phyloP scores from a whole-genome alignment of 2,797 vertebrate species.

The Margarornis squamiger region DNA sequence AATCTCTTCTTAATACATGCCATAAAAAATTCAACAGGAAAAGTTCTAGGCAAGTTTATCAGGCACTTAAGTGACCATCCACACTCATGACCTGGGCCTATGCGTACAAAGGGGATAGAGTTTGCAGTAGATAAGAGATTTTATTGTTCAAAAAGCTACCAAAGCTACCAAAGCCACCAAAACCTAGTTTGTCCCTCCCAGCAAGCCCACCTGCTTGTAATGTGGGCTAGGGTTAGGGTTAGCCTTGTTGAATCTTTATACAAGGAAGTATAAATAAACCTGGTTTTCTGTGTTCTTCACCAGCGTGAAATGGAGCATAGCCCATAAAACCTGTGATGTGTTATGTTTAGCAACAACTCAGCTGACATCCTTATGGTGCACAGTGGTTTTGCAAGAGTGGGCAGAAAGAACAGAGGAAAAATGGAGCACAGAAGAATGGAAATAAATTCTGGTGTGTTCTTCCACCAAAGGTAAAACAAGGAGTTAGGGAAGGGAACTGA shows the following conservation, averaged over 20 bases:
- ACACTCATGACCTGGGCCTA: background rate
- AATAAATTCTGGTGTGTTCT: background rate
- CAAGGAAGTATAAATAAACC: conserved; percentile 3
- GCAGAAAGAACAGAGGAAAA: background rate
- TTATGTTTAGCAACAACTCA: background rate
- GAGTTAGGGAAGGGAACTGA: background rate
- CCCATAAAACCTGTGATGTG: conserved; percentile 2
- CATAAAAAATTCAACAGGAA: background rate
- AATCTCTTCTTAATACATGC: background rate
- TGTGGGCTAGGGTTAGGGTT: background rate
- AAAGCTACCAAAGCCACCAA: background rate
- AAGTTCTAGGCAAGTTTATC: background rate
- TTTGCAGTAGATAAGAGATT: background rate
- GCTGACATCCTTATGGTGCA: background rate
- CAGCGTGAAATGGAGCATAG: background rate
- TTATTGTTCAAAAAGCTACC: background rate
- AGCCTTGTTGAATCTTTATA: background rate
- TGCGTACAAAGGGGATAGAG: background rate
- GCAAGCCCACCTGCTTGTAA: background rate
- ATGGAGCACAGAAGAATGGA: background rate
- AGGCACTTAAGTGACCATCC: background rate
- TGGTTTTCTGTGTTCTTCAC: background rate
- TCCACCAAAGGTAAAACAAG: background rate
- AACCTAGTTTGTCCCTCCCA: background rate
- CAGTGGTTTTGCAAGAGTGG: background rate